A percentile compares a stretch with the other conserved stretches of the same genome.
These are phyloP conservation scores for Hylaeus volcanicus DNA, from an alignment of 1,140 invertebrate genomes.

Conservation along the genomic window DNA sequence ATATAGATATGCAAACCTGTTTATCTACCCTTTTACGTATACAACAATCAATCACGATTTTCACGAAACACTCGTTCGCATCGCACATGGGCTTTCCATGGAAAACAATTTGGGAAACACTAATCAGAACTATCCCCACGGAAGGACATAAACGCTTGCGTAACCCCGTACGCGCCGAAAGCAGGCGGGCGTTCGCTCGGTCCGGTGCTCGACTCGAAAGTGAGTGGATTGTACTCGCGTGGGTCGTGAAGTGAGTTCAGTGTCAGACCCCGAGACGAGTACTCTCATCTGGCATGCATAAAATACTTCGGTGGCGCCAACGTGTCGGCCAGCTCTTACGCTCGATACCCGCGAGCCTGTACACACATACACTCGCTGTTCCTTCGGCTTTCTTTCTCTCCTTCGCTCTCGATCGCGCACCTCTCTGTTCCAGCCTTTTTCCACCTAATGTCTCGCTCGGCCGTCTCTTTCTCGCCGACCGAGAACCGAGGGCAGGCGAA, in stretches of 20 bases:
- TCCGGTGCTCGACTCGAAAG: slow-evolving; percentile 47
- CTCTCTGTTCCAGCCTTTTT: slow-evolving; percentile 37
- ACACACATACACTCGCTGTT: slow-evolving; percentile 6
- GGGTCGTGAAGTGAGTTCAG: slow-evolving; percentile 60
- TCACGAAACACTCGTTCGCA: too few relatives aligned
- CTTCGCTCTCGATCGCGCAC: slow-evolving; percentile 34
- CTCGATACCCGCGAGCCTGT: slow-evolving; percentile 50
- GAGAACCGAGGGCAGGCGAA: slow-evolving; percentile 56
- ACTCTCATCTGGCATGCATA: slow-evolving; percentile 67
- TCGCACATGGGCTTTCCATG: too few relatives aligned
- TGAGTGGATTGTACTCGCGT: slow-evolving; percentile 52
- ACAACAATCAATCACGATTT: too few relatives aligned
- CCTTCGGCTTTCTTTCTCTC: slow-evolving; percentile 42
- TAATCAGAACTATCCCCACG: too few relatives aligned
- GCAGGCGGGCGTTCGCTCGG: not conserved
- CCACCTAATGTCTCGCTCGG: slow-evolving; percentile 6
- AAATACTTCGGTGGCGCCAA: slow-evolving; percentile 69
- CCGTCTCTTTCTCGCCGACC: slow-evolving; percentile 19
- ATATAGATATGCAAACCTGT: too few relatives aligned
- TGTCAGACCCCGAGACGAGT: slow-evolving; percentile 65
- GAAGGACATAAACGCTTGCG: slow-evolving; percentile 11
- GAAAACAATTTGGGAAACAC: too few relatives aligned
- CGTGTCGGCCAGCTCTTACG: slow-evolving; percentile 61
- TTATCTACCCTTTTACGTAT: too few relatives aligned
- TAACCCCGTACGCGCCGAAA: slow-evolving; percentile 22